Percentiles rank a stretch among this genome's conserved stretches.
These are phyloP conservation scores for Allygus modestus DNA, from an alignment of 2,888 invertebrate genomes.

Conservation along the genomic window DNA sequence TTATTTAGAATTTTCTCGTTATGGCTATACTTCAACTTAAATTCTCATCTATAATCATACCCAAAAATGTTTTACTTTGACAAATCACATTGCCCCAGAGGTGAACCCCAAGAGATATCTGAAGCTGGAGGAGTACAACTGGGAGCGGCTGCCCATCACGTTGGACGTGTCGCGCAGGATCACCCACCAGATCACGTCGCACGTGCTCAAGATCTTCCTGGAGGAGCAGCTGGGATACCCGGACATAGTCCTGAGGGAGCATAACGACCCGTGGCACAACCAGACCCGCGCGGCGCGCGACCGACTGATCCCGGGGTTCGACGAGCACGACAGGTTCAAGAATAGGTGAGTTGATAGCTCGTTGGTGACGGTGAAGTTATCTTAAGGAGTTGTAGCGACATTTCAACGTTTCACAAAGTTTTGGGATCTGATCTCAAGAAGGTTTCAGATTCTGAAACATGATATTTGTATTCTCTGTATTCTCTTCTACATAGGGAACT, in stretches of 20 bases:
- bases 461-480: no score
- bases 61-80: not conserved
- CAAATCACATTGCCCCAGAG: slow-evolving; percentile 72
- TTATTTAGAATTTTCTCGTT: no score
- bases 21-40: no score
- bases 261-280: slow-evolving; percentile 75
- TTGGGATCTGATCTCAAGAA: no score
- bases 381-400: no score
- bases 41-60: not conserved
- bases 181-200: slow-evolving; percentile 78
- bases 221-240: slow-evolving; percentile 77
- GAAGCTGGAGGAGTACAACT: slow-evolving; percentile 45
- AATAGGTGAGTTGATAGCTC: slow-evolving; percentile 31
- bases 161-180: slow-evolving; percentile 78
- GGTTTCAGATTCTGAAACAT: no score
- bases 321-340: not conserved
- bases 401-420: no score
- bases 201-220: slow-evolving; percentile 79
- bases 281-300: not conserved
- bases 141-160: slow-evolving; percentile 45
- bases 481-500: no score
- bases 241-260: slow-evolving; percentile 74
- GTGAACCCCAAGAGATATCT: slow-evolving; percentile 75
- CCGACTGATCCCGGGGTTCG: not conserved
- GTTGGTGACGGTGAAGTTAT: no score